Base-by-base conservation (phyloP, 1,140 invertebrate genomes). In the Octopus bimaculoides region DNA sequence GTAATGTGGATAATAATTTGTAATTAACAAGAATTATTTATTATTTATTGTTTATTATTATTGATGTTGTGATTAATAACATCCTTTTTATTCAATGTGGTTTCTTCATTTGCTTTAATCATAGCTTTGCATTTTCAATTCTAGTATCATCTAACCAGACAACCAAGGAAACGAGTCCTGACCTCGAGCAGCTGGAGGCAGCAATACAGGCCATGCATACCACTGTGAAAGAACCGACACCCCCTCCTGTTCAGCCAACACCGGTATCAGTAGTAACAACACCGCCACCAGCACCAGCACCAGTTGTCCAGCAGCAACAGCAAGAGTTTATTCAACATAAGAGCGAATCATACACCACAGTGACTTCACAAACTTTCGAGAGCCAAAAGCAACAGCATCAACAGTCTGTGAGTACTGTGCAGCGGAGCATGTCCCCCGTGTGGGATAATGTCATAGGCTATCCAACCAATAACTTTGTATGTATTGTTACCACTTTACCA, bases 381-480 rank as follows among this genome's bases (percentile, higher is more conserved):
- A 26, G 82, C 82, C 75, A 83, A 81, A 80, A 85, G 80, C 80
- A 84, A 79, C 82, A 84, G 83, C 77, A 82, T 76, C 84, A 84
- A 52, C 81, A 82, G 53, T 52, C 69, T 73, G 26, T 78, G 77
- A 79, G 79, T 76, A 80, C 79, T 26, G 78, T 69, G 71, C 81
- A 82, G 54, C 83, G 86, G 76, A 85, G 86, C 82, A 84, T 83
- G 80, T 87, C 86, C 75, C 84, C 86, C 56, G 79, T 78, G 52
- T 87, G 86, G 86, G 86, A 87, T 80, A 87, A 86, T 79, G 56
- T 81, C 53, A 79, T 78, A 69, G 77, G 81, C 79, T 79, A 83
- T 84, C 82, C 56, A 10, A 78, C 75, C 14, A 41, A 41, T 75
- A 53, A 75, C 41, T 52, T 41, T 75, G 74, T 75, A 75, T 75